Evolutionary conservation across 2,888 invertebrate genomes (phyloP).

Genomic region (Gisinianus flammeolus): DNA sequence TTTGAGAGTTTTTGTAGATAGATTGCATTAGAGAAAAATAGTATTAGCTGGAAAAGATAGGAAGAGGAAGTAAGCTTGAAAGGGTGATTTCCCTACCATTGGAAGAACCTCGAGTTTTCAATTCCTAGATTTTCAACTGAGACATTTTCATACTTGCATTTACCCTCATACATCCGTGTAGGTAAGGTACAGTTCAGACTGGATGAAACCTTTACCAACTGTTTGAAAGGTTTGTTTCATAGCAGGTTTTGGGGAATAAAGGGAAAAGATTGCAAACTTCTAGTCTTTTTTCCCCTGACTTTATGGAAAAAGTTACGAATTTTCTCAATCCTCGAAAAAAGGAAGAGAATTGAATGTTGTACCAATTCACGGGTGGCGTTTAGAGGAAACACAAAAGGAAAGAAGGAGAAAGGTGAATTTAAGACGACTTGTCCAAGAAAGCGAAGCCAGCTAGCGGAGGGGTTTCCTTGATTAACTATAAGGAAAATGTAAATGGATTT

Average conservation of each 20-base stretch:
- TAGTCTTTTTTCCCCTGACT: background rate
- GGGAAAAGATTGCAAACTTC: conserved; percentile 3
- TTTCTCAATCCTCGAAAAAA: background rate
- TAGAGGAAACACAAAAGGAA: background rate
- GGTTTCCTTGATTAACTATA: background rate
- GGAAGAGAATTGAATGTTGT: background rate
- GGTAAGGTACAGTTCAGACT: background rate
- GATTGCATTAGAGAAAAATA: conserved; percentile 14
- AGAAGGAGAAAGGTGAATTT: conserved; percentile 10
- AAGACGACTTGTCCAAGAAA: background rate
- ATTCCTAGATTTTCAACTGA: background rate
- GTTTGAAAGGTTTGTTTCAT: conserved; percentile 7
- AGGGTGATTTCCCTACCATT: background rate
- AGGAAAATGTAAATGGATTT: conserved; percentile 13
- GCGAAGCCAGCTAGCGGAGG: background rate
- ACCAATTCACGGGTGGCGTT: conserved; percentile 3
- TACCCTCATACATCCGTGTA: background rate
- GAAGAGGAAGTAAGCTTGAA: background rate
- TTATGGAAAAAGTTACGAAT: conserved; percentile 18
- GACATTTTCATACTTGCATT: conserved; percentile 1
- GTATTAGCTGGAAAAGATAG: background rate
- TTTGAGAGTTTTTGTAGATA: conserved; percentile 4
- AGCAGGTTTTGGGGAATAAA: conserved; percentile 3
- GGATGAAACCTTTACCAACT: background rate
- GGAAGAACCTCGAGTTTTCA: background rate